A percentile compares a stretch with the other conserved stretches of the same genome.
Conservation (phyloP, 2,113 vertebrate genomes). For the Micronycteris hirsuta region DNA sequence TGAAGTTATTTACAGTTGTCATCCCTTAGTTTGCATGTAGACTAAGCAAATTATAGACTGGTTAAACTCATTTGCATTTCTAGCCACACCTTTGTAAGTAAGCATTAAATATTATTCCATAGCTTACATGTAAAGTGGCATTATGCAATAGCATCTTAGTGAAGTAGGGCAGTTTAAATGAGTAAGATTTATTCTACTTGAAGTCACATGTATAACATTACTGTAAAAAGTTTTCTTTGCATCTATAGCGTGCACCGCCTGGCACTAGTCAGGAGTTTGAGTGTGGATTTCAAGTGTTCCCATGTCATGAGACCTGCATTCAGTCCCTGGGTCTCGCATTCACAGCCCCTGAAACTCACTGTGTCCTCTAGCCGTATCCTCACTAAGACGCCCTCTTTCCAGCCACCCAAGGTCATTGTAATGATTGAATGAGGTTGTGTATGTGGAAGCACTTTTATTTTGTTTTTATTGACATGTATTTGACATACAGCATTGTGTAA, state of each 20-base stretch:
- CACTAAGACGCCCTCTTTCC: conserved; percentile 3
- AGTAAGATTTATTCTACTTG: neutral
- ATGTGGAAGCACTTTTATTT: conserved; percentile 5
- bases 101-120: neutral
- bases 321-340: neutral
- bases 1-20: neutral
- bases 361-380: neutral
- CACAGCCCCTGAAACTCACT: neutral
- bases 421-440: neutral
- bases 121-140: neutral
- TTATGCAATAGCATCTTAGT: neutral
- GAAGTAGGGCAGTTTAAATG: neutral
- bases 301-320: neutral
- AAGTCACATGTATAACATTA: neutral
- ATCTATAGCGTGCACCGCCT: neutral
- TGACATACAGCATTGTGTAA: neutral
- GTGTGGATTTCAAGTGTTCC: neutral
- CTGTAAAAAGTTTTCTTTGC: neutral
- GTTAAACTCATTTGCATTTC: conserved; percentile 31
- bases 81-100: neutral
- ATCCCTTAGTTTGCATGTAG: neutral
- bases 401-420: neutral
- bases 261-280: neutral
- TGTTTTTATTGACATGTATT: neutral
- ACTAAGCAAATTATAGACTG: neutral